Percentiles rank a stretch among this genome's conserved stretches.
Conservation (phyloP, 2,113 vertebrate genomes). For the Bungarus multicinctus region DNA sequence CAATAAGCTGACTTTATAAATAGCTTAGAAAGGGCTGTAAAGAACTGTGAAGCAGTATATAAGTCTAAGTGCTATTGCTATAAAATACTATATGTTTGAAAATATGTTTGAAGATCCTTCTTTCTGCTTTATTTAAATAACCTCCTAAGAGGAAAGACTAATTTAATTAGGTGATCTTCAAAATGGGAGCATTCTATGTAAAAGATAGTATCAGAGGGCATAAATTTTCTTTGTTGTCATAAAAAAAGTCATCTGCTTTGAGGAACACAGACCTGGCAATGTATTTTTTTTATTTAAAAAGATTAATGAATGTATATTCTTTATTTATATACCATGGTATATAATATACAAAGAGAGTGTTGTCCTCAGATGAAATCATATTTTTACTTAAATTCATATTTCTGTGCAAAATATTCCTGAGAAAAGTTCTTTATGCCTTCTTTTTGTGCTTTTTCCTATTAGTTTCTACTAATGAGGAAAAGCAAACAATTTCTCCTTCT, state of each 20-base stretch:
- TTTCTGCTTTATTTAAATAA: background rate
- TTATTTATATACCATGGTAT: background rate
- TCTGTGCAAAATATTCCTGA: background rate
- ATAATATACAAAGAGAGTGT: background rate
- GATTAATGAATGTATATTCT: background rate
- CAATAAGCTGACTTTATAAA: too few species aligned
- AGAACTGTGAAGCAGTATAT: too few species aligned
- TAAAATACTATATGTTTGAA: background rate
- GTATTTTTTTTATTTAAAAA: background rate
- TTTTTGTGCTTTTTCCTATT: conserved; percentile 19
- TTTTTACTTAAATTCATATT: background rate
- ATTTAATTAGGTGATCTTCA: background rate
- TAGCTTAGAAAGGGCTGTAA: too few species aligned
- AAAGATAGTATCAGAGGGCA: background rate
- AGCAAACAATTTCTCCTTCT: background rate
- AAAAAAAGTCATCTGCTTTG: background rate
- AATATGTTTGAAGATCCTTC: background rate
- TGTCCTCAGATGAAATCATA: background rate
- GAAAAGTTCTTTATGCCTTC: background rate
- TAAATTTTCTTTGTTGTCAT: background rate
- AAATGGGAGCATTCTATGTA: background rate
- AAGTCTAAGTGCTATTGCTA: too few species aligned
- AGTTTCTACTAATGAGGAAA: fast-evolving
- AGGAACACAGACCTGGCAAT: background rate
- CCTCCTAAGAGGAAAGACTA: background rate